phyloP scores from a whole-genome alignment of 2,888 invertebrate species.

The Mellilla xanthometata region DNA sequence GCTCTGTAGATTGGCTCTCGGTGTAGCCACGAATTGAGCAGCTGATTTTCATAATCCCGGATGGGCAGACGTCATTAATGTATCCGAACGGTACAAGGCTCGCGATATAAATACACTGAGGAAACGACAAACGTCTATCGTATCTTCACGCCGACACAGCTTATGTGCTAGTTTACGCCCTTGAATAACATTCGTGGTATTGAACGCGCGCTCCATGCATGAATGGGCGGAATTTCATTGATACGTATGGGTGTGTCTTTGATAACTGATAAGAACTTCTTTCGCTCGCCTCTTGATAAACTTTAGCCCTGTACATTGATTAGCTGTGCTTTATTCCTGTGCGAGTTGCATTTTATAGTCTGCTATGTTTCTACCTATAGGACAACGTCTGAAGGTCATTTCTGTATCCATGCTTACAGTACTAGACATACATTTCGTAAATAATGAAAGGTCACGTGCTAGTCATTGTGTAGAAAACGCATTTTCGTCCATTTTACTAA shows the following conservation, averaged over 20 bases:
- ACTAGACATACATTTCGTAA: too few relatives aligned
- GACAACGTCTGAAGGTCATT: too few relatives aligned
- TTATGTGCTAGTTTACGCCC: slow-evolving; percentile 36
- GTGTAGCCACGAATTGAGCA: too few relatives aligned
- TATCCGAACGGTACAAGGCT: slow-evolving; percentile 13
- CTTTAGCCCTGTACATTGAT: slow-evolving; percentile 12
- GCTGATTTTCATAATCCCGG: background rate
- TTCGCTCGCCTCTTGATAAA: slow-evolving; percentile 12
- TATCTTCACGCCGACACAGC: slow-evolving; percentile 42
- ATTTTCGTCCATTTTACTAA: too few relatives aligned
- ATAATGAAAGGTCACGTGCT: too few relatives aligned
- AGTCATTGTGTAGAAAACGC: too few relatives aligned
- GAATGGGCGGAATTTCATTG: slow-evolving; percentile 66
- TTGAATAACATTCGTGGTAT: slow-evolving; percentile 52
- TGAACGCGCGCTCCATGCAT: slow-evolving; percentile 54
- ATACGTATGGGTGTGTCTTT: slow-evolving; percentile 57
- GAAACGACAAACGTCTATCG: slow-evolving; percentile 47
- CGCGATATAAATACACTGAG: slow-evolving; percentile 34
- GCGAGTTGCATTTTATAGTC: too few relatives aligned
- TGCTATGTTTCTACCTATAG: too few relatives aligned
- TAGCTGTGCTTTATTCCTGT: slow-evolving; percentile 1
- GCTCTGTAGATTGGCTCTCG: too few relatives aligned
- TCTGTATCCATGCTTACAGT: too few relatives aligned
- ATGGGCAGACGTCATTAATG: background rate
- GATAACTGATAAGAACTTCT: slow-evolving; percentile 41